Percentiles rank a stretch among this genome's conserved stretches.
Evolutionary conservation across 2,797 vertebrate genomes (phyloP).

Genomic region (Malurus leucopterus): DNA sequence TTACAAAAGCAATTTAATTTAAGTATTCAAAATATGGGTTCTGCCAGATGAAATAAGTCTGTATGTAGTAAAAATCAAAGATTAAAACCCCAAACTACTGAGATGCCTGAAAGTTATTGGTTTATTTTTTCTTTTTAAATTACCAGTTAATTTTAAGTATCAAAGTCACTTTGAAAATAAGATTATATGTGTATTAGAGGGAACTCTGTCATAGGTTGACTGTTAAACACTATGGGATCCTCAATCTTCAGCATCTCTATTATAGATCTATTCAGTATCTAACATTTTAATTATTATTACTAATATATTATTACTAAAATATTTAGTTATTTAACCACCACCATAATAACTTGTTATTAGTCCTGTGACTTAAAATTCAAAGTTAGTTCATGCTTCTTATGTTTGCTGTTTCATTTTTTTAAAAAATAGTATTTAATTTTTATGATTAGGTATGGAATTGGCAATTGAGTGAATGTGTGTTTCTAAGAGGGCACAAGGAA

Average conservation of each 20-base stretch:
- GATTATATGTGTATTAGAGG: background rate
- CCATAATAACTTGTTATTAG: background rate
- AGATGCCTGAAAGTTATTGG: background rate
- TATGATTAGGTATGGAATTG: constrained; percentile 87
- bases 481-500: constrained; percentile 86
- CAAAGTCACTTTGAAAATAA: background rate
- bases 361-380: background rate
- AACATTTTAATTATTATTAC: background rate
- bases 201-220: background rate
- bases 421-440: background rate
- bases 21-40: background rate
- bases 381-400: background rate
- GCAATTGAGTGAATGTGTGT: constrained; percentile 72
- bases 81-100: background rate
- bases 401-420: background rate
- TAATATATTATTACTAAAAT: no score
- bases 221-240: background rate
- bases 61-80: background rate
- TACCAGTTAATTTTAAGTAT: background rate
- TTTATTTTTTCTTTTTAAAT: background rate
- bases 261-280: background rate
- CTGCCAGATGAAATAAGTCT: background rate
- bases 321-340: no score
- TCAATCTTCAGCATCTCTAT: background rate
- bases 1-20: background rate